These are phyloP conservation scores for Scaptomyza graminum DNA, from an alignment of 1,140 invertebrate species.

Conservation along the genomic window DNA sequence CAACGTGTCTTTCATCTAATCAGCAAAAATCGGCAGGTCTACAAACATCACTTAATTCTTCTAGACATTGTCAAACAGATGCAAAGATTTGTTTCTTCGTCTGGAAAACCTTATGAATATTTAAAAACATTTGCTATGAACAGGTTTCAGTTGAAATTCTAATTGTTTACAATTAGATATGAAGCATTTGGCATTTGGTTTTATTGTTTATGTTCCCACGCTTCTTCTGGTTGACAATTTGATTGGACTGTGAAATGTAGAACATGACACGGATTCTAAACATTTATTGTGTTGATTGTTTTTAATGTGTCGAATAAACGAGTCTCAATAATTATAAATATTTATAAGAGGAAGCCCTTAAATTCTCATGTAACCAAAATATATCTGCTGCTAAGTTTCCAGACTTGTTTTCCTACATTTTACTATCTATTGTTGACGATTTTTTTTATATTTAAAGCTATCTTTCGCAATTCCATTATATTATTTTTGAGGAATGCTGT, in stretches of 20 bases:
- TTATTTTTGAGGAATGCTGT: not conserved
- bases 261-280: conserved; percentile 37
- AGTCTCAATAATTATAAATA: no score
- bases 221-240: conserved; percentile 43
- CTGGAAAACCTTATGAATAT: conserved; percentile 2
- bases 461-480: no score
- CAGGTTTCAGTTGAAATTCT: conserved; percentile 42
- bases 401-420: not conserved
- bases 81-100: conserved; percentile 9
- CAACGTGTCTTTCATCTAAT: conserved; percentile 62
- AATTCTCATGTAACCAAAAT: no score
- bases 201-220: conserved; percentile 77
- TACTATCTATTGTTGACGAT: not conserved
- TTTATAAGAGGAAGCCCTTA: no score
- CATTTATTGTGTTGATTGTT: conserved; percentile 7
- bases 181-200: conserved; percentile 26
- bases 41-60: not conserved
- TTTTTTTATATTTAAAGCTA: not conserved
- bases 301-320: not conserved
- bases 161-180: conserved; percentile 49
- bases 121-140: conserved; percentile 9
- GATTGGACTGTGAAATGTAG: conserved; percentile 36
- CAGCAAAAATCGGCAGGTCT: conserved; percentile 58
- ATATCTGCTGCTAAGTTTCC: no score
- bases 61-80: conserved; percentile 9